Conservation (phyloP, 2,113 vertebrate genomes). For the Daphoenositta chrysoptera region DNA sequence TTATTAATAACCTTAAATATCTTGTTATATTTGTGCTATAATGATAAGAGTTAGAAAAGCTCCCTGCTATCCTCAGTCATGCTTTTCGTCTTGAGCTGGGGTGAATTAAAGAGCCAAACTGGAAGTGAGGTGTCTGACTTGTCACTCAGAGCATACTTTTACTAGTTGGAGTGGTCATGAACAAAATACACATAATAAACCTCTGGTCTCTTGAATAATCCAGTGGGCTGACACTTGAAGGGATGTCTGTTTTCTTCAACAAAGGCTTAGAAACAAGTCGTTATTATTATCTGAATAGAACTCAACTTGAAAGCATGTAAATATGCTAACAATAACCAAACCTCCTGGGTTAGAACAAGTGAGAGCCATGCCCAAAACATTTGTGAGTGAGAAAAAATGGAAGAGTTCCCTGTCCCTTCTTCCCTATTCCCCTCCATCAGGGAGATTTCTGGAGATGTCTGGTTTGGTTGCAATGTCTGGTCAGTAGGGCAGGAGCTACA, state of each 20-base stretch:
- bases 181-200: not conserved
- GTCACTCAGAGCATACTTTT: not conserved
- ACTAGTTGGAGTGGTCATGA: not conserved
- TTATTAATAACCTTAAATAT: not conserved
- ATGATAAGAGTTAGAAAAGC: not conserved
- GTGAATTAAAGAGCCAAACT: not conserved
- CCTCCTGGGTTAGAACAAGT: not conserved
- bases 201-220: not conserved
- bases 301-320: not conserved
- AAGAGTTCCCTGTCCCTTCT: not conserved
- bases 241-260: not conserved
- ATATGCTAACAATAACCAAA: not conserved
- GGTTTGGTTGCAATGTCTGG: not conserved
- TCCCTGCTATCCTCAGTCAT: not conserved
- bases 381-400: not conserved
- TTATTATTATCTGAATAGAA: not conserved
- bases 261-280: not conserved
- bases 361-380: not conserved
- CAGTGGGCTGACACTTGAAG: not conserved
- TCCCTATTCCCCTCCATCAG: not conserved
- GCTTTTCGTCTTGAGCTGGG: not conserved
- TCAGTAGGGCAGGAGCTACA: accelerated
- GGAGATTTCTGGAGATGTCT: not conserved
- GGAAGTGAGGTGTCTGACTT: not conserved
- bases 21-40: not conserved